Evolutionary conservation across 2,113 vertebrate species (phyloP), one percentile per base, ranked within the genome.

Genomic region (Amphiprion ocellaris): DNA sequence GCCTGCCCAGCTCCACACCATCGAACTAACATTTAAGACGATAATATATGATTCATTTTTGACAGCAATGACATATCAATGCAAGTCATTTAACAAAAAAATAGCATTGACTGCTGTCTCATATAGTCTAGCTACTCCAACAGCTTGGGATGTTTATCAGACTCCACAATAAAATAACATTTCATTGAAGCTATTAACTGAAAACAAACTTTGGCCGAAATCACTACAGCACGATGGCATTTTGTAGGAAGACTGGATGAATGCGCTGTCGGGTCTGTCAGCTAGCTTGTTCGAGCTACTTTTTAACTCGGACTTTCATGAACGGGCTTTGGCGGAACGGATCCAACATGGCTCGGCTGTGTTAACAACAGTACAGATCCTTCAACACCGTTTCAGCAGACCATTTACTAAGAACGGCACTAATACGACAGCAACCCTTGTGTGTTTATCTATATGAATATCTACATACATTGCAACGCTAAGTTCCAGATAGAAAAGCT

Each of bases 301-400:
- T 19, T 52, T n/a, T 23, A 70, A 69, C 0, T n/a, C 1, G 0
- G 1, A 39, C 2, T 47, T 16, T 54, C 54, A 5, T 26, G 1
- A 56, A 46, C 0, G 50, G 10, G 50, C 30, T 81, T 68, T 23
- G 74, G 77, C 14, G 0, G 10, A 26, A 30, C 9, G 4, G 4
- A 4, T 37, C 12, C 3, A 24, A 21, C 0, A 0, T 12, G 2
- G 37, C 39, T 24, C 47, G 7, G 69, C 74, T 54, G 75, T 58
- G 77, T 82, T 89, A 81, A 76, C 71, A 81, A 76, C 71, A 50
- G 1, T 41, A 4, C 15, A 54, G 21, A 62, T 16, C 26, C 17
- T n/a, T n/a, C 12, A 33, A 6, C 28, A 21, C 7, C n/a, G 53
- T 44, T 69, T 19, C 2, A 4, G 6, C 6, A 50, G 0, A n/a